These are phyloP conservation scores for Platypus cylindrus DNA, from an alignment of 2,888 invertebrate genomes.

Conservation along the genomic window DNA sequence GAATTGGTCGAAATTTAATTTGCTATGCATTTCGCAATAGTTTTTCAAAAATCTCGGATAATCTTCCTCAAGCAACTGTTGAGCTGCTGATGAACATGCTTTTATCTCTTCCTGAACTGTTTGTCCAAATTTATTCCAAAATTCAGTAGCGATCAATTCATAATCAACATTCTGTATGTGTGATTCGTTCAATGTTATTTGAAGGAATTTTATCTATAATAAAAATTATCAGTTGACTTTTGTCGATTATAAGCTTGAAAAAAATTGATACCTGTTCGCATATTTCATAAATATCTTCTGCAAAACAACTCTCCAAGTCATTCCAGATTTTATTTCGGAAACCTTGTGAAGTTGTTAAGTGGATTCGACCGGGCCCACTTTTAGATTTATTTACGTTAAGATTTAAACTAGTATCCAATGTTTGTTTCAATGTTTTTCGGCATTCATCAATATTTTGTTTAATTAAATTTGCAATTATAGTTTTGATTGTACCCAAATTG, in stretches of 20 bases:
- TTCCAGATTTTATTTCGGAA: conserved; percentile 68
- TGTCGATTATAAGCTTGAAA: too few relatives aligned
- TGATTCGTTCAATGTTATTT: conserved; percentile 37
- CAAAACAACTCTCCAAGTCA: conserved; percentile 76
- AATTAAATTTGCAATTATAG: conserved; percentile 41
- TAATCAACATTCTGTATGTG: conserved; percentile 38
- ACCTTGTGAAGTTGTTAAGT: conserved; percentile 33
- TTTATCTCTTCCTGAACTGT: conserved; percentile 40
- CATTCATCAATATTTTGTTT: conserved; percentile 41
- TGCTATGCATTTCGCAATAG: conserved; percentile 62
- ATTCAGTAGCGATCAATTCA: conserved; percentile 38
- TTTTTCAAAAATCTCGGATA: conserved; percentile 75
- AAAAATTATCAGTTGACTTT: conserved; percentile 1
- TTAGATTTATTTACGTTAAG: conserved; percentile 21
- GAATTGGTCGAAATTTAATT: conserved; percentile 49
- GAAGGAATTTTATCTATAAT: conserved; percentile 37
- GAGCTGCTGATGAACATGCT: conserved; percentile 45
- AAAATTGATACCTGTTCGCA: conserved; percentile 64
- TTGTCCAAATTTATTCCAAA: conserved; percentile 41
- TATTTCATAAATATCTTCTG: conserved; percentile 56
- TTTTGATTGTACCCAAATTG: conserved; percentile 35
- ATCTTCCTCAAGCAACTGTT: conserved; percentile 76
- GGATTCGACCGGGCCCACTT: conserved; percentile 45
- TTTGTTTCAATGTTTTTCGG: conserved; percentile 39
- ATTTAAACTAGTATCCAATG: conserved; percentile 36